Conservation (phyloP, 1,140 invertebrate species). For the Euschistus heros region DNA sequence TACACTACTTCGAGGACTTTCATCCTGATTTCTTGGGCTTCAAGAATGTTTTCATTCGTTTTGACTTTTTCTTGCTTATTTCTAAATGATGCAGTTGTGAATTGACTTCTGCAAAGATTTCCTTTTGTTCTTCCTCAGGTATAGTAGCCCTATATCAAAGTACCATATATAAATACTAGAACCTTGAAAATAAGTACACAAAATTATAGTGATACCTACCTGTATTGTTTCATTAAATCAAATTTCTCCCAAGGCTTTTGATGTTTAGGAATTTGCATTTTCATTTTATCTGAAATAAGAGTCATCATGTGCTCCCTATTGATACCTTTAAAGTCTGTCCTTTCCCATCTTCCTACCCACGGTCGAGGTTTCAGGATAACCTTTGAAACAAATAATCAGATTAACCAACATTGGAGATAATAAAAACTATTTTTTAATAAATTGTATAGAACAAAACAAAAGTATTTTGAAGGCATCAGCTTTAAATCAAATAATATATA, state of each 20-base stretch:
- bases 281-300: slow-evolving; percentile 48
- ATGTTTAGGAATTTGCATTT: slow-evolving; percentile 43
- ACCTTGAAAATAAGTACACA: not conserved
- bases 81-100: slow-evolving; percentile 60
- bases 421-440: too few relatives aligned
- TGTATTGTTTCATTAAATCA: slow-evolving; percentile 89
- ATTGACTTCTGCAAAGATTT: slow-evolving; percentile 75
- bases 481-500: too few relatives aligned
- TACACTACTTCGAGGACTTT: too few relatives aligned
- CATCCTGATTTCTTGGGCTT: slow-evolving; percentile 49
- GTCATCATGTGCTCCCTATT: slow-evolving; percentile 42
- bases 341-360: slow-evolving; percentile 78
- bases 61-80: slow-evolving; percentile 49
- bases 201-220: slow-evolving; percentile 40
- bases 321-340: slow-evolving; percentile 67
- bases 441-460: too few relatives aligned
- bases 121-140: slow-evolving; percentile 73
- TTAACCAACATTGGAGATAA: too few relatives aligned
- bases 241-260: slow-evolving; percentile 77
- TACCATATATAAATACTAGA: not conserved
- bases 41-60: slow-evolving; percentile 52
- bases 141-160: slow-evolving; percentile 53
- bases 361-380: slow-evolving; percentile 73
- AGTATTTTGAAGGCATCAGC: too few relatives aligned
- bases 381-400: slow-evolving; percentile 33